Conservation (phyloP, 2,888 invertebrate species). For the Exocentrus adspersus region DNA sequence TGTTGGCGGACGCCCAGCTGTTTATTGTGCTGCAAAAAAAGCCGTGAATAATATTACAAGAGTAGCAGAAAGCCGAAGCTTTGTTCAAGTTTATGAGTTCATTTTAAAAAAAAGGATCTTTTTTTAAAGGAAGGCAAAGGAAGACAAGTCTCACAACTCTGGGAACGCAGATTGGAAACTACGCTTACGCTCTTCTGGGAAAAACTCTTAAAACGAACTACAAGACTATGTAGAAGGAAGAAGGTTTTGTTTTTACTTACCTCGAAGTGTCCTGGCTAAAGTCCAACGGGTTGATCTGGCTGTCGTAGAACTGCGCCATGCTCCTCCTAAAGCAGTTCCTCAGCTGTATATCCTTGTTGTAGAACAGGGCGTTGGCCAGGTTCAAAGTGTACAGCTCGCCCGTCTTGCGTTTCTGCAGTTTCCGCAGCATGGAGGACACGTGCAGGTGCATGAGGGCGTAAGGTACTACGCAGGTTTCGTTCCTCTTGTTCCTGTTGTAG, state of each 20-base stretch:
- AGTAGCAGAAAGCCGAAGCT: too few species aligned
- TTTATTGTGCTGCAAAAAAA: constrained; percentile 52
- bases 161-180: too few species aligned
- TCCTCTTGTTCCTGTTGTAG: constrained; percentile 41
- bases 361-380: constrained; percentile 56
- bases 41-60: too few species aligned
- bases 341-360: constrained; percentile 49
- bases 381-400: constrained; percentile 50
- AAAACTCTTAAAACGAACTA: too few species aligned
- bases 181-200: too few species aligned
- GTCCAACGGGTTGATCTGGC: constrained; percentile 51
- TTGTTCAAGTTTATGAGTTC: too few species aligned
- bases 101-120: too few species aligned
- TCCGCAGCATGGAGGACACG: constrained; percentile 53
- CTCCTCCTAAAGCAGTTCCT: constrained; percentile 47
- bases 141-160: too few species aligned
- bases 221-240: too few species aligned
- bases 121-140: too few species aligned
- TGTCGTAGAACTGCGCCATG: constrained; percentile 52
- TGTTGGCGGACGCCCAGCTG: constrained; percentile 56
- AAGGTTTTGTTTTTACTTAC: too few species aligned
- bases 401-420: constrained; percentile 44
- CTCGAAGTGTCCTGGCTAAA: constrained; percentile 47
- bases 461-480: constrained; percentile 43
- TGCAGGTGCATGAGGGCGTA: constrained; percentile 56